A percentile compares a stretch with the other conserved stretches of the same genome.
These are phyloP conservation scores for Eupithecia subfuscata DNA, from an alignment of 2,888 invertebrate species.

Conservation along the genomic window DNA sequence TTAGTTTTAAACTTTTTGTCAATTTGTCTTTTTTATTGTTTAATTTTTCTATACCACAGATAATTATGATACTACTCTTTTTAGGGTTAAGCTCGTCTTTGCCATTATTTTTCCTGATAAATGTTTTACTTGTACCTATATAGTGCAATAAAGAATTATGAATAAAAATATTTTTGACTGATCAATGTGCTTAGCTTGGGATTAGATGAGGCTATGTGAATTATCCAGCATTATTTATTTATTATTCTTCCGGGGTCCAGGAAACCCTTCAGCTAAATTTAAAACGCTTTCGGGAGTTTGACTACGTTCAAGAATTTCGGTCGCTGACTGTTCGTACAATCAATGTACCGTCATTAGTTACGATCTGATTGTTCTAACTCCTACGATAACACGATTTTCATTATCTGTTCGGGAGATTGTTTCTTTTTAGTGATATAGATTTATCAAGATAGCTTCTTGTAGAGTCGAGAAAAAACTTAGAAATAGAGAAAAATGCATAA, in stretches of 20 bases:
- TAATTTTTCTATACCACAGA: too few species aligned
- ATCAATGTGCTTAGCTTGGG: too few species aligned
- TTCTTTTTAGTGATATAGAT: background rate
- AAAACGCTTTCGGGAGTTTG: background rate
- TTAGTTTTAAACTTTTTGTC: too few species aligned
- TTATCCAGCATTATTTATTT: too few species aligned
- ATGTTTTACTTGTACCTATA: too few species aligned
- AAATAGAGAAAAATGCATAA: background rate
- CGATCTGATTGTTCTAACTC: slow-evolving; percentile 4
- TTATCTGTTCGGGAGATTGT: background rate
- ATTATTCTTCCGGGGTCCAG: background rate
- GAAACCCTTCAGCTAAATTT: background rate
- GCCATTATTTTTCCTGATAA: too few species aligned
- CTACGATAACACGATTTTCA: slow-evolving; percentile 9
- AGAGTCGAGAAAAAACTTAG: background rate
- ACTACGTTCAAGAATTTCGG: background rate
- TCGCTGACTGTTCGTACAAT: background rate
- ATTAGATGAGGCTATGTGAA: too few species aligned
- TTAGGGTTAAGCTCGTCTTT: too few species aligned
- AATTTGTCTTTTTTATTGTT: too few species aligned
- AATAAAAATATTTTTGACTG: too few species aligned
- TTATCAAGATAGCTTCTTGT: background rate
- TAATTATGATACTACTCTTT: too few species aligned
- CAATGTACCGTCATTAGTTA: slow-evolving; percentile 10
- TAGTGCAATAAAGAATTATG: too few species aligned